Evolutionary conservation across 2,113 vertebrate species (phyloP), one percentile per base, ranked within the genome.

Genomic region (Telmatochromis brachygnathus): DNA sequence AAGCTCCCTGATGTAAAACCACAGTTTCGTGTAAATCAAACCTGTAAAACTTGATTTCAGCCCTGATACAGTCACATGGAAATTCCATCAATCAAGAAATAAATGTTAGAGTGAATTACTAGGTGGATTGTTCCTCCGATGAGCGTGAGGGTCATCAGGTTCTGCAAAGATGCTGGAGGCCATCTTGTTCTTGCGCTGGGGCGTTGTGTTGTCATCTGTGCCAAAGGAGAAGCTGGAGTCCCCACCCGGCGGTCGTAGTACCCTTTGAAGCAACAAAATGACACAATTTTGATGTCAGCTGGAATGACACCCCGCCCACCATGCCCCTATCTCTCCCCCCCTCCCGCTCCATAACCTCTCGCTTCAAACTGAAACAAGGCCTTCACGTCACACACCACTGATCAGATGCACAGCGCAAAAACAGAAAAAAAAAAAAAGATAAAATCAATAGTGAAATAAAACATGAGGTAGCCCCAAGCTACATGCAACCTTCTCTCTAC

Each of bases 111-210:
- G n/a, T 68, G 28, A 87, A 4, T 94, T 96, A 97, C 97, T 94
- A 33, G 97, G 97, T 87, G 97, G 97, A 83, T 97, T 97, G 96
- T 96, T 97, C 92, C 97, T 96, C 83, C 96, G 96, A 91, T 96
- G 96, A 85, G 96, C 96, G 51, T 97, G 97, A n/a, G 97, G 97
- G 79, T 99, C 98, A 14, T 98, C 98, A 12, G 98, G 96, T 87
- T 97, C 97, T 53, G 97, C 98, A 84, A 99, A 99, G 96, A 99
- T 99, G 96, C 94, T 98, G 85, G 99, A 99, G 86, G 97, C 98
- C 97, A 98, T 99, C 93, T 97, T 99, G 95, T 98, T 98, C 95
- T 97, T 98, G 90, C 98, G 96, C 81, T 96, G 97, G 53, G 97
- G 94, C 14, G 93, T 92, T 3, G 97, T 94, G 75, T 97, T 94